These are phyloP conservation scores for Oscheius sp. DNA, from an alignment of 2,888 invertebrate genomes.

Conservation along the genomic window DNA sequence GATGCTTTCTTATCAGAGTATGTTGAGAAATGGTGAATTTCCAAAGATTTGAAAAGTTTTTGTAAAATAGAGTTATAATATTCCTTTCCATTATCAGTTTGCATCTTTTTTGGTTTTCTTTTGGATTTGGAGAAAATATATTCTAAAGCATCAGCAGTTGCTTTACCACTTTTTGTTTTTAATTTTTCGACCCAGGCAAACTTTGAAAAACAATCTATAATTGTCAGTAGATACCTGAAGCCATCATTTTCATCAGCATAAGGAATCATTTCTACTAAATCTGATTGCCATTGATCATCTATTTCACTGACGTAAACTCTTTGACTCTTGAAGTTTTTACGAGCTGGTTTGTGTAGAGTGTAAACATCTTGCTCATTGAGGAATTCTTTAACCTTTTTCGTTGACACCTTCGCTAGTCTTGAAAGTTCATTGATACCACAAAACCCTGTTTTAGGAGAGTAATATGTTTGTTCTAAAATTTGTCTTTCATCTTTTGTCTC, in stretches of 20 bases:
- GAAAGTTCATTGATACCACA: slow-evolving; percentile 46
- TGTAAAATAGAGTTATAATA: background rate
- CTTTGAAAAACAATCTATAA: slow-evolving; percentile 44
- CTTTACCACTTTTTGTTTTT: slow-evolving; percentile 50
- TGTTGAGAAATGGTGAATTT: no score
- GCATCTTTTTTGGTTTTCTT: background rate
- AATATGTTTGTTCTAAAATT: slow-evolving; percentile 37
- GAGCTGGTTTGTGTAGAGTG: slow-evolving; percentile 48
- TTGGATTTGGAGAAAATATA: slow-evolving; percentile 36
- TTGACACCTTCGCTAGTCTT: slow-evolving; percentile 35
- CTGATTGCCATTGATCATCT: slow-evolving; percentile 54
- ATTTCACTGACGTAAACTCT: slow-evolving; percentile 43
- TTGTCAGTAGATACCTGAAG: slow-evolving; percentile 36
- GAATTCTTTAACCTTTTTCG: slow-evolving; percentile 38
- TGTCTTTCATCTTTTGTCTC: background rate
- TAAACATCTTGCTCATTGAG: slow-evolving; percentile 48
- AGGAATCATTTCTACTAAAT: slow-evolving; percentile 53
- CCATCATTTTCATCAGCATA: slow-evolving; percentile 51
- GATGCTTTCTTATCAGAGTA: background rate
- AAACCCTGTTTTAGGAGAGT: slow-evolving; percentile 40
- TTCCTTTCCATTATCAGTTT: background rate
- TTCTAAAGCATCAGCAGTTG: slow-evolving; percentile 49
- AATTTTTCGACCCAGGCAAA: slow-evolving; percentile 41
- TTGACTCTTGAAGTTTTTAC: slow-evolving; percentile 46
- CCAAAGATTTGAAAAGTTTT: background rate